Evolutionary conservation across 2,888 invertebrate species (phyloP).

Genomic region (Drosophila anceps): DNA sequence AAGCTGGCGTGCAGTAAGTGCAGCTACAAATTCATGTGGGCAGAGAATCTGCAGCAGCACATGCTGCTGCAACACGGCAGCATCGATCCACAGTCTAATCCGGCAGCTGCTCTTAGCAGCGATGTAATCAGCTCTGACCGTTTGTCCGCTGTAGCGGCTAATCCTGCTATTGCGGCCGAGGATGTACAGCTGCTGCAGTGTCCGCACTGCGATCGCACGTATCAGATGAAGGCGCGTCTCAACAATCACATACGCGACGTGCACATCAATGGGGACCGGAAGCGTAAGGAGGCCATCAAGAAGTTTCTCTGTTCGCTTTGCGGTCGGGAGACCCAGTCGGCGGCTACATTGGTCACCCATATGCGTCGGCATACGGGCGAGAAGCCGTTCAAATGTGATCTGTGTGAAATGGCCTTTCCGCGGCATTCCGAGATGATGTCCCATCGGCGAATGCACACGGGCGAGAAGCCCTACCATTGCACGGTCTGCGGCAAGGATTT

Average conservation of each 20-base stretch:
- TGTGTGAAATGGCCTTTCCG: slow-evolving; percentile 86
- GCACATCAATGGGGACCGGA: slow-evolving; percentile 70
- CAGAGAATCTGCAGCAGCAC: slow-evolving; percentile 82
- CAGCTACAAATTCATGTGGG: slow-evolving; percentile 84
- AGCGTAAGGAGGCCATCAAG: slow-evolving; percentile 83
- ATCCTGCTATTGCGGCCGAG: slow-evolving; percentile 13
- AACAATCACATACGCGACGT: slow-evolving; percentile 75
- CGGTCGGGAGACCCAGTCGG: slow-evolving; percentile 87
- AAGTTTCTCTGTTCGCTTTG: slow-evolving; percentile 87
- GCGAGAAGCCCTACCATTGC: slow-evolving; percentile 88
- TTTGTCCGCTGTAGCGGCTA: neutral
- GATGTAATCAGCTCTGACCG: slow-evolving; percentile 10
- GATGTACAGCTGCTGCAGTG: slow-evolving; percentile 83
- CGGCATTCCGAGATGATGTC: slow-evolving; percentile 88
- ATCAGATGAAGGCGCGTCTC: slow-evolving; percentile 72
- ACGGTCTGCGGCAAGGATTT: slow-evolving; percentile 88
- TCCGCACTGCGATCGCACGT: slow-evolving; percentile 87
- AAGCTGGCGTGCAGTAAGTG: slow-evolving; percentile 78
- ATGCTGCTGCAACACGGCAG: slow-evolving; percentile 72
- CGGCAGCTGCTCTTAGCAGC: neutral
- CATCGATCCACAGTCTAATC: neutral
- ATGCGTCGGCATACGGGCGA: slow-evolving; percentile 89
- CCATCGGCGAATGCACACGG: slow-evolving; percentile 89
- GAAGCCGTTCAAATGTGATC: slow-evolving; percentile 87
- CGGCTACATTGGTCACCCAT: slow-evolving; percentile 88